Evolutionary conservation across 2,888 invertebrate species (phyloP), one percentile per base, ranked within the genome.

Genomic region (Automeris io): DNA sequence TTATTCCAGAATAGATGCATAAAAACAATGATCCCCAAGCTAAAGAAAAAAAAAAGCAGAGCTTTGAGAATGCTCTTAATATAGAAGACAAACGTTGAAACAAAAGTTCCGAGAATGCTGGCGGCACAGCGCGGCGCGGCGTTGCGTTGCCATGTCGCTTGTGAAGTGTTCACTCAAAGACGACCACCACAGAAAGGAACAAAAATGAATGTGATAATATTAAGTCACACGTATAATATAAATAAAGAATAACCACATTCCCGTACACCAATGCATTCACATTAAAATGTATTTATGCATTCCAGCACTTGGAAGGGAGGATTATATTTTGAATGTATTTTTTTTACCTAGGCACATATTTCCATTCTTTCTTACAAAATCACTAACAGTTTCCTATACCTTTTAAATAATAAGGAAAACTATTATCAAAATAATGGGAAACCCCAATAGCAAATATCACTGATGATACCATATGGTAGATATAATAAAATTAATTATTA

Each of bases 21-120:
- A 31, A 39, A 35, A 36, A 11, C 24, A 31, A 31, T 23, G 36
- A 9, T 12, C 1, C 1, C 3, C 19, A 24, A 18, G 16, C 29
- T n/a, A 40, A 35, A 32, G 47, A 51, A 54, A 49, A 53, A 52
- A 39, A 44, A 50, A 51, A 50, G 45, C 33, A 44, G 34, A 33
- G 38, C 21, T 45, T 51, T 43, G 44, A 49, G 60, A 62, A 64
- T 58, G 53, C 56, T 56, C 40, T 57, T 46, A 61, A 63, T 54
- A 54, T 57, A 46, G 57, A 51, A 51, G 47, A 53, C 54, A 55
- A 58, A 55, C 56, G 49, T 45, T 46, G 52, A 57, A 52, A 58
- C 61, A 57, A 54, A 57, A 58, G 61, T 67, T 64, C 64, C 56
- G 51, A 52, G 69, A 67, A 69, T 57, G 57, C 45, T 49, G 42